Evolutionary conservation across 2,113 vertebrate species (phyloP).

Genomic region (Nyctibius bracteatus): DNA sequence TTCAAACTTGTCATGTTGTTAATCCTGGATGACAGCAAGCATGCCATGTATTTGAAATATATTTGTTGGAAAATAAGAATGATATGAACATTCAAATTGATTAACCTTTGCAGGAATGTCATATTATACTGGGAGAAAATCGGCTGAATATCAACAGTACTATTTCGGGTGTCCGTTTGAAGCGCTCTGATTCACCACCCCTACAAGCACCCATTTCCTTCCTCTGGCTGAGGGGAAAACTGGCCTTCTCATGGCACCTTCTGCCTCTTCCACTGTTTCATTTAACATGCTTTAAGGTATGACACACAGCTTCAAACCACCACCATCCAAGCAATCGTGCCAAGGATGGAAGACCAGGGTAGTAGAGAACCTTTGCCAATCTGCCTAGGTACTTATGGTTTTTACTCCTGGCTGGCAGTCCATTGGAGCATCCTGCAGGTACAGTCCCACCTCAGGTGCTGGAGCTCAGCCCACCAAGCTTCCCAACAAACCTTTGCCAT

Average conservation of each 20-base stretch:
- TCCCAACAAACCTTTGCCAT: background rate
- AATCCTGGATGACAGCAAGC: background rate
- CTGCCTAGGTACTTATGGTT: background rate
- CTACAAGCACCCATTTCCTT: background rate
- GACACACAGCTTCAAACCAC: background rate
- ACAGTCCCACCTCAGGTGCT: background rate
- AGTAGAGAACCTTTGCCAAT: background rate
- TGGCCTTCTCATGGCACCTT: background rate
- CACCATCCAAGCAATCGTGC: background rate
- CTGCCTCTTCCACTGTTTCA: background rate
- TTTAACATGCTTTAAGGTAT: background rate
- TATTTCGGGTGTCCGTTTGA: background rate
- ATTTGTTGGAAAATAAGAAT: slow-evolving; percentile 27
- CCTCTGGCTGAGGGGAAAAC: background rate
- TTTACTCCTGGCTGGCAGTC: background rate
- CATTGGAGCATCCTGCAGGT: fast-evolving
- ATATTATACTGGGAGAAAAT: background rate
- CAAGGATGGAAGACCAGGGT: background rate
- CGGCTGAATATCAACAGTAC: background rate
- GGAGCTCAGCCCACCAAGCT: background rate
- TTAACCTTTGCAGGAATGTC: slow-evolving; percentile 43
- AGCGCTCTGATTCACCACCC: background rate
- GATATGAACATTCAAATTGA: slow-evolving; percentile 43
- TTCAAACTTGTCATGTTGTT: slow-evolving; percentile 47
- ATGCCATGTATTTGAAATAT: background rate